Conservation (phyloP, 1,140 invertebrate species). For the Drosophila pseudoananassae region DNA sequence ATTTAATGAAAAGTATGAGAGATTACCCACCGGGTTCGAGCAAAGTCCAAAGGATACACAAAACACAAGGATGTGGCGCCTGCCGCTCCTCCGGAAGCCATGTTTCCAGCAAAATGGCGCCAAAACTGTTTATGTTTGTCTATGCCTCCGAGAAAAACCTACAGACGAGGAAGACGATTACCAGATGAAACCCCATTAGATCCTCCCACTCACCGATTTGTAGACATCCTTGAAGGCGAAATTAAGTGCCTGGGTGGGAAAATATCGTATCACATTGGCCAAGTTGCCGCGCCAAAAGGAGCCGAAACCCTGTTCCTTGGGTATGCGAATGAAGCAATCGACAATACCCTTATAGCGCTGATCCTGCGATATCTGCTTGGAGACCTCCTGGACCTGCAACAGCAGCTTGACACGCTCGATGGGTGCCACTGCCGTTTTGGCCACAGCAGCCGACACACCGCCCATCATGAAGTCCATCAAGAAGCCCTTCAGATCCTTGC, state of each 20-base stretch:
- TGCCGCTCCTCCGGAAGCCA: slow-evolving; percentile 96
- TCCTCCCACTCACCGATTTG: slow-evolving; percentile 86
- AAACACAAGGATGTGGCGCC: slow-evolving; percentile 96
- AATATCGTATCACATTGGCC: slow-evolving; percentile 96
- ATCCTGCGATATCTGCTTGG: slow-evolving; percentile 91
- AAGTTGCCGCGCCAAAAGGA: slow-evolving; percentile 97
- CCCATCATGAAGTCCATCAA: slow-evolving; percentile 93
- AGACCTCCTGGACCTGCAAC: slow-evolving; percentile 93
- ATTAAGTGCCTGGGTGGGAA: slow-evolving; percentile 97
- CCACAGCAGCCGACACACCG: slow-evolving; percentile 94
- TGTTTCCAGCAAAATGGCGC: slow-evolving; percentile 93
- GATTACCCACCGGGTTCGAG: slow-evolving; percentile 88
- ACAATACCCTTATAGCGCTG: slow-evolving; percentile 91
- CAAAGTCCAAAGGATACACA: slow-evolving; percentile 97
- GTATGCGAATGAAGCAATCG: slow-evolving; percentile 87
- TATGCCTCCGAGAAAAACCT: slow-evolving; percentile 86
- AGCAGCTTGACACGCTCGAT: slow-evolving; percentile 97
- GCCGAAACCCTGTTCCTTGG: slow-evolving; percentile 91
- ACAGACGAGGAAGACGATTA: neutral
- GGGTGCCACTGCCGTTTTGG: slow-evolving; percentile 95
- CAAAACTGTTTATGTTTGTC: slow-evolving; percentile 94
- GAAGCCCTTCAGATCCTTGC: slow-evolving; percentile 77
- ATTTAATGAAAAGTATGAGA: no score
- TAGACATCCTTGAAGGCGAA: slow-evolving; percentile 97
- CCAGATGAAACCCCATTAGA: no score